Percentiles rank a stretch among this genome's conserved stretches.
Evolutionary conservation across 2,113 vertebrate genomes (phyloP).

Genomic region (Piaya cayana): DNA sequence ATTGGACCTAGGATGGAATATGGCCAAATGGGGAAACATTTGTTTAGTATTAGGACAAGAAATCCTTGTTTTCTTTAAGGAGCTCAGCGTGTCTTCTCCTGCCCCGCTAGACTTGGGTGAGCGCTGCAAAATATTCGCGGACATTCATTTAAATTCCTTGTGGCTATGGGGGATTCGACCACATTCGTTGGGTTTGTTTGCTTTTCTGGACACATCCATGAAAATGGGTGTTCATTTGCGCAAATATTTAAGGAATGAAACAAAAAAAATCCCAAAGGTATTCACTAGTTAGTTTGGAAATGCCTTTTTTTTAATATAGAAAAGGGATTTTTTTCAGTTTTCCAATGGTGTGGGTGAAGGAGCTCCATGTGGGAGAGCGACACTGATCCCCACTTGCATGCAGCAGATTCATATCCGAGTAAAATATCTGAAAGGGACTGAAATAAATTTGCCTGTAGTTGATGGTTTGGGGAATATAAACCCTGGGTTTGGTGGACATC

Average conservation of each 20-base stretch:
- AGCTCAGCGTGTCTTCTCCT: neutral
- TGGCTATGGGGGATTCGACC: neutral
- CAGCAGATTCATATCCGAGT: rapidly evolving
- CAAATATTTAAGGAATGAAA: neutral
- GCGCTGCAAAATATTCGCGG: neutral
- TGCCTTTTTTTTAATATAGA: neutral
- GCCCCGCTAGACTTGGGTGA: neutral
- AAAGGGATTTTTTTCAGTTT: neutral
- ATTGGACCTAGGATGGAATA: neutral
- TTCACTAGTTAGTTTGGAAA: neutral
- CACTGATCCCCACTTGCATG: rapidly evolving
- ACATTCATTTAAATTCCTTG: neutral
- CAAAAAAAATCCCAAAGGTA: neutral
- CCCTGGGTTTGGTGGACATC: neutral
- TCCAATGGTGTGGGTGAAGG: rapidly evolving
- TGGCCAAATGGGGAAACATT: conserved; percentile 28
- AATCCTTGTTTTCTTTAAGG: conserved; percentile 5
- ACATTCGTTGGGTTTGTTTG: neutral
- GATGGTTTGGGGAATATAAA: neutral
- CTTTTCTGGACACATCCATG: neutral
- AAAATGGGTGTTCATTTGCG: neutral
- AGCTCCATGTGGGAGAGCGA: neutral
- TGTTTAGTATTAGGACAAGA: conserved; percentile 49
- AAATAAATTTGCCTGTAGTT: neutral
- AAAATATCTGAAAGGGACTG: rapidly evolving